phyloP scores from a whole-genome alignment of 2,113 vertebrate genomes.

The Platycercus adscitus region DNA sequence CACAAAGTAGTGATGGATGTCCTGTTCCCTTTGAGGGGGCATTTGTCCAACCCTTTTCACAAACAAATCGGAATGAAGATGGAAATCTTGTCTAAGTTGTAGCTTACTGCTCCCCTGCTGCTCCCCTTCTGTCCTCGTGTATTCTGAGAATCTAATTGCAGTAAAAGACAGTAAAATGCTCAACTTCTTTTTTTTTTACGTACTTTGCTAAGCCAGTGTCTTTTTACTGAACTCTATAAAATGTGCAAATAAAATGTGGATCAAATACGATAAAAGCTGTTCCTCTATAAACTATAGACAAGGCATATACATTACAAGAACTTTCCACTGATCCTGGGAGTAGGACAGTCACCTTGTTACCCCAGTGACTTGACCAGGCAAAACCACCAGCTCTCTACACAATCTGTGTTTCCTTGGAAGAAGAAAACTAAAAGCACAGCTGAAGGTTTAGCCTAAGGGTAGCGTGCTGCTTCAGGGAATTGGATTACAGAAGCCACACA shows the following conservation, averaged over 20 bases:
- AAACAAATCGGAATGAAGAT: background rate
- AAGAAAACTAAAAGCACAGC: background rate
- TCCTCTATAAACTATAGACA: fast-evolving
- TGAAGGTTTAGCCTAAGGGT: background rate
- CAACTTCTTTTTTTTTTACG: background rate
- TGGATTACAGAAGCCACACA: background rate
- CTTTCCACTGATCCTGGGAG: background rate
- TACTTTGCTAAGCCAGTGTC: background rate
- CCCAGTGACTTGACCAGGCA: background rate
- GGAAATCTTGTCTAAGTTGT: background rate
- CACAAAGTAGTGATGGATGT: background rate
- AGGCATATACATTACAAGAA: background rate
- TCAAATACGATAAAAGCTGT: background rate
- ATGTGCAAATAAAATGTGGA: background rate
- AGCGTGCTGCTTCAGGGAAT: background rate
- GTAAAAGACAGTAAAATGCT: background rate
- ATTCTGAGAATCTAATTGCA: background rate
- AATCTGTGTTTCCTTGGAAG: background rate
- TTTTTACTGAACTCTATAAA: background rate
- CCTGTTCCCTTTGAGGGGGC: background rate
- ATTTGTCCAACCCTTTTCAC: background rate
- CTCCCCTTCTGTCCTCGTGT: background rate
- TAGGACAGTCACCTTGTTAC: background rate
- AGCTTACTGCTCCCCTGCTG: background rate
- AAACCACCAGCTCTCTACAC: background rate